phyloP scores from a whole-genome alignment of 1,140 invertebrate genomes.

The Nephotettix cincticeps region DNA sequence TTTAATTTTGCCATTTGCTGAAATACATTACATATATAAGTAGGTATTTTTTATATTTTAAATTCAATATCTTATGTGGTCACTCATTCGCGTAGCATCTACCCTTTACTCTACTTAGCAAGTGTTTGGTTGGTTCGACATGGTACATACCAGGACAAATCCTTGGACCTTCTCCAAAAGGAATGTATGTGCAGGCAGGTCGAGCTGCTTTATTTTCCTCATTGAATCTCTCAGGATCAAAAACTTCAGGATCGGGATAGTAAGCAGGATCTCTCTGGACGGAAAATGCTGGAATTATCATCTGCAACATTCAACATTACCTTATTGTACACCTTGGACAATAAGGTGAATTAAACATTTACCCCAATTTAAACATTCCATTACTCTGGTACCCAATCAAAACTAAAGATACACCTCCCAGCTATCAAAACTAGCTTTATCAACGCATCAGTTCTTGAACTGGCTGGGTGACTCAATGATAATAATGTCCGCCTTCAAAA shows the following conservation, averaged over 20 bases:
- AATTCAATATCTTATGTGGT: neutral
- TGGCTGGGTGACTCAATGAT: no score
- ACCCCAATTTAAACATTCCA: no score
- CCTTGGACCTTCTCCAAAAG: constrained; percentile 63
- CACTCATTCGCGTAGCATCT: neutral
- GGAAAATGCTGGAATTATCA: constrained; percentile 56
- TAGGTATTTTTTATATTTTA: neutral
- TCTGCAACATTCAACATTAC: no score
- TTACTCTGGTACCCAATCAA: no score
- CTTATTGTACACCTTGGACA: no score
- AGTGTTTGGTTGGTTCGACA: neutral
- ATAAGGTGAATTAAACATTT: no score
- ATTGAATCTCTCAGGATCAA: constrained; percentile 72
- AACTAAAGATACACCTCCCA: no score
- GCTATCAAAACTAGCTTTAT: no score
- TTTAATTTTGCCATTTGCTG: no score
- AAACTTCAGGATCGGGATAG: constrained; percentile 69
- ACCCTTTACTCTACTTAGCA: neutral
- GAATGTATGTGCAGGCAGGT: constrained; percentile 51
- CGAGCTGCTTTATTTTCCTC: constrained; percentile 49
- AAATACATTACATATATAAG: no score
- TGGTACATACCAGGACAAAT: constrained; percentile 57
- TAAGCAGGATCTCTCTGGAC: constrained; percentile 62
- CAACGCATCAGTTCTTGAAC: no score
- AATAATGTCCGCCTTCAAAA: no score